phyloP scores from a whole-genome alignment of 1,140 invertebrate genomes.

The Brachionus rubens region DNA sequence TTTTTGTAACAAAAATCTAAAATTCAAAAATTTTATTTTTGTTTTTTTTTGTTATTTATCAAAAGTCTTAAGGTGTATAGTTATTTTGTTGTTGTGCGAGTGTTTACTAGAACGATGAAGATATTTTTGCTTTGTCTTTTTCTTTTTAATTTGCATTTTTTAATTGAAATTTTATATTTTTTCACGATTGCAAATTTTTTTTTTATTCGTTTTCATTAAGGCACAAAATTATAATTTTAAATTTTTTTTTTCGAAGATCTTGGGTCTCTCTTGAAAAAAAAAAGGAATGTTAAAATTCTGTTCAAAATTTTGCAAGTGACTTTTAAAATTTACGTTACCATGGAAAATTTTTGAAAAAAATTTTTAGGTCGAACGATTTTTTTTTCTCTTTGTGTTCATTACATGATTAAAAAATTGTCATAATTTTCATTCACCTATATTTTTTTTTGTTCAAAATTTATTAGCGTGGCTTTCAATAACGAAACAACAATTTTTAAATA shows the following conservation, averaged over 20 bases:
- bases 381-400: no score
- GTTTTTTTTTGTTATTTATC: not conserved
- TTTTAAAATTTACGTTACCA: not conserved
- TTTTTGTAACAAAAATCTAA: not conserved
- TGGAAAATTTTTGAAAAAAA: not conserved
- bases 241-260: no score
- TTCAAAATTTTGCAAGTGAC: not conserved
- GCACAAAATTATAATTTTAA: constrained; percentile 3
- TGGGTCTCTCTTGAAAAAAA: no score
- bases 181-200: constrained; percentile 30
- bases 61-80: constrained; percentile 10
- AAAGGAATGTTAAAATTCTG: not conserved
- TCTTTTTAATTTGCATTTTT: no score
- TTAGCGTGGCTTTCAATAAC: not conserved
- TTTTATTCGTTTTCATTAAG: not conserved
- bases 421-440: constrained; percentile 16
- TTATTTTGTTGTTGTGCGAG: not conserved
- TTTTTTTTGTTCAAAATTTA: no score
- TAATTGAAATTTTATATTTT: not conserved
- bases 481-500: not conserved
- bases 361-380: no score
- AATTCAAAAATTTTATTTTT: constrained; percentile 11
- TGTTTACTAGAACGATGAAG: constrained; percentile 23
- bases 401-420: not conserved
- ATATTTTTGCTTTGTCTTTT: not conserved